Conservation (phyloP, 2,888 invertebrate species). For the Branchinecta sandiegonensis region DNA sequence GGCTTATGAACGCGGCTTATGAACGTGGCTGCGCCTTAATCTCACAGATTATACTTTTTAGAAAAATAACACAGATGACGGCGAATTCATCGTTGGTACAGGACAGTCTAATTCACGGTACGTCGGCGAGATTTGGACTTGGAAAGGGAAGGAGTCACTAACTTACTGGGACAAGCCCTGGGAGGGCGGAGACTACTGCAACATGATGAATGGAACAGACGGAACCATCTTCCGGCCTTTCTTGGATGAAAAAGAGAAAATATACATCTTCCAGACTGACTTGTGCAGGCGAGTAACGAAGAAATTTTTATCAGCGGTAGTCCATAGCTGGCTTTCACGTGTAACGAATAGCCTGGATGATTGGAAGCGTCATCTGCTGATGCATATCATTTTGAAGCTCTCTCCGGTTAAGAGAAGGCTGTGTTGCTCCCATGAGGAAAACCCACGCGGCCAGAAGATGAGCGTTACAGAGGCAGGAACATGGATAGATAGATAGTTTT, state of each 20-base stretch:
- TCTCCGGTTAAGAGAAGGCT: too few relatives aligned
- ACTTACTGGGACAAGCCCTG: slow-evolving; percentile 22
- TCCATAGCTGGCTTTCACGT: too few relatives aligned
- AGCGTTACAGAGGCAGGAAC: too few relatives aligned
- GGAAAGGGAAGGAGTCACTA: slow-evolving; percentile 20
- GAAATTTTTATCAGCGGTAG: too few relatives aligned
- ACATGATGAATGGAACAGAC: slow-evolving; percentile 34
- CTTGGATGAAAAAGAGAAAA: slow-evolving; percentile 28
- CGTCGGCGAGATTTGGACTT: background rate
- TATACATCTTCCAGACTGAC: slow-evolving; percentile 33
- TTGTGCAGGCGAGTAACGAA: slow-evolving; percentile 30
- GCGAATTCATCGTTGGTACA: background rate
- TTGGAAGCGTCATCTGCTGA: too few relatives aligned
- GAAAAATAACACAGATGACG: slow-evolving; percentile 1
- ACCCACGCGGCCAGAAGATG: too few relatives aligned
- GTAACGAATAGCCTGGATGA: too few relatives aligned
- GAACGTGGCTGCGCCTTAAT: too few relatives aligned
- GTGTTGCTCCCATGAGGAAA: too few relatives aligned
- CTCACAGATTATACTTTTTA: background rate
- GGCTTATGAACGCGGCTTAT: too few relatives aligned
- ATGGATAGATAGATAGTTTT: too few relatives aligned
- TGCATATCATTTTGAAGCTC: too few relatives aligned
- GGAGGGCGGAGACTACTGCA: slow-evolving; percentile 27
- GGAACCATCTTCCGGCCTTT: slow-evolving; percentile 34
- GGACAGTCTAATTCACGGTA: background rate